Evolutionary conservation across 35 echinoderm and acorn worm species (phyloP).

Genomic region (Anneissia japonica): DNA sequence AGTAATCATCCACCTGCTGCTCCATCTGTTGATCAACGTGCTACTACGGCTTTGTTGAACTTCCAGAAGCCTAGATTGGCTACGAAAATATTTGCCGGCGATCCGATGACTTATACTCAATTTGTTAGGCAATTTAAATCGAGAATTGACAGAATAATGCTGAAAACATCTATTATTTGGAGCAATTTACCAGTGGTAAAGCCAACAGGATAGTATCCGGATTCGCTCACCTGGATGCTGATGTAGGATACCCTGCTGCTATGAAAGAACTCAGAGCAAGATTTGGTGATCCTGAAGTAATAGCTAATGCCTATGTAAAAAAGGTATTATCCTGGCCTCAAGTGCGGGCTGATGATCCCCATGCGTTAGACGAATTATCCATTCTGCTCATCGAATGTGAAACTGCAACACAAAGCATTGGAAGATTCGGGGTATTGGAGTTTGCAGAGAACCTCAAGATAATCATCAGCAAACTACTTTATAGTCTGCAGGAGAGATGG

Average conservation of each 20-base stretch:
- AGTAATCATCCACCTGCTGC: no score
- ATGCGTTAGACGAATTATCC: conserved; percentile 25
- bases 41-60: no score
- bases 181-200: conserved; percentile 11
- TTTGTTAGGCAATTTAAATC: conserved; percentile 25
- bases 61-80: conserved; percentile 39
- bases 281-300: conserved; percentile 46
- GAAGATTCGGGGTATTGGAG: conserved; percentile 11
- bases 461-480: conserved; percentile 24
- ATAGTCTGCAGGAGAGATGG: conserved; percentile 44
- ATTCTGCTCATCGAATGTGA: conserved; percentile 37
- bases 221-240: conserved; percentile 29
- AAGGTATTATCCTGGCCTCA: conserved; percentile 12
- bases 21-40: no score
- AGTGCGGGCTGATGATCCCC: conserved; percentile 14
- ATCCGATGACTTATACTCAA: conserved; percentile 9
- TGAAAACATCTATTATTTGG: conserved; percentile 21
- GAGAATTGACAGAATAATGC: conserved; percentile 23
- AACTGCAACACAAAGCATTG: conserved; percentile 21
- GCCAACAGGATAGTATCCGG: conserved; percentile 32
- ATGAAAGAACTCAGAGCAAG: conserved; percentile 25
- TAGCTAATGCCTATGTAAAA: conserved; percentile 17
- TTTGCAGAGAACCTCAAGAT: conserved; percentile 12
- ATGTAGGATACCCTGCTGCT: conserved; percentile 21
- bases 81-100: conserved; percentile 22